Conservation (phyloP, 1,140 invertebrate species). For the Matsumurasca onukii region DNA sequence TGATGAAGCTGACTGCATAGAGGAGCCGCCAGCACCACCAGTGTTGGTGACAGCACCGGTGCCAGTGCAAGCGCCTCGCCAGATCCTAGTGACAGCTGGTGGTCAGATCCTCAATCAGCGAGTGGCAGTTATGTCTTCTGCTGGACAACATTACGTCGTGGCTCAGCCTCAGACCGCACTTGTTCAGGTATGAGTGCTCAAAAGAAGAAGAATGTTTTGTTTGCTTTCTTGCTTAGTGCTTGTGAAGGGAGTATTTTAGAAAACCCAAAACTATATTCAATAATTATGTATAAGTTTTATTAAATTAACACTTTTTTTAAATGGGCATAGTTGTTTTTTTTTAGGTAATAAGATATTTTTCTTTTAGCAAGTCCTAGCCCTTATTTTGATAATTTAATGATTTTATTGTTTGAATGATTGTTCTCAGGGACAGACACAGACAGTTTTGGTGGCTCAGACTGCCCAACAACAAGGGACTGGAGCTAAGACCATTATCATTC, state of each 20-base stretch:
- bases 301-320: no score
- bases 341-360: background rate
- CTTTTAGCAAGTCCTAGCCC: no score
- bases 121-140: constrained; percentile 36
- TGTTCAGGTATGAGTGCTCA: constrained; percentile 45
- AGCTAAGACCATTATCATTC: constrained; percentile 70
- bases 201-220: no score
- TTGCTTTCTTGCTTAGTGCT: background rate
- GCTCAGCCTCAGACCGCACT: constrained; percentile 62
- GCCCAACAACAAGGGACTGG: constrained; percentile 61
- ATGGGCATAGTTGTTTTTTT: background rate
- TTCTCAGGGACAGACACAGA: constrained; percentile 58
- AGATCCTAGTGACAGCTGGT: constrained; percentile 40
- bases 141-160: constrained; percentile 52
- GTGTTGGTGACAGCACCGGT: constrained; percentile 7
- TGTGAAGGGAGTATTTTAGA: no score
- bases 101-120: no score
- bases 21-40: background rate
- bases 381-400: no score
- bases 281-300: no score
- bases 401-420: no score
- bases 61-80: constrained; percentile 31
- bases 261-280: no score
- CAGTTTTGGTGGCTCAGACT: constrained; percentile 60
- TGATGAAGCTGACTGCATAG: constrained; percentile 52